Conservation (phyloP, 2,888 invertebrate genomes). For the Synanthedon myopaeformis region DNA sequence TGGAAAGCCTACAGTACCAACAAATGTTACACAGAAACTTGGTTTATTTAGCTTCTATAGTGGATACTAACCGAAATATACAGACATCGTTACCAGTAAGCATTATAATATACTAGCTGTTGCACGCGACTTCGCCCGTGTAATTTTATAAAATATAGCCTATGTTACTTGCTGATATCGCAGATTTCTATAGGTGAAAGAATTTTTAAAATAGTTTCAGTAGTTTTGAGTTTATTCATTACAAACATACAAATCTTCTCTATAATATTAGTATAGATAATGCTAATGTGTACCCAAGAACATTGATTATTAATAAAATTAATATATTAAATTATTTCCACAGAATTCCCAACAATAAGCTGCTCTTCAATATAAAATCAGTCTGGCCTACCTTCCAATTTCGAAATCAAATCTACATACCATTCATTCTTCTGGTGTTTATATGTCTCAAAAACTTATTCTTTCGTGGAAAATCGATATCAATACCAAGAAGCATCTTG, state of each 20-base stretch:
- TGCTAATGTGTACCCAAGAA: not conserved
- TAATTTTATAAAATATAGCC: too few species aligned
- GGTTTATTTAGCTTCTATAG: slow-evolving; percentile 94
- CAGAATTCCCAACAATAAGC: slow-evolving; percentile 71
- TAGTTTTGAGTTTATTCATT: too few species aligned
- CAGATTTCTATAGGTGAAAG: too few species aligned
- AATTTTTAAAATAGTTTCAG: too few species aligned
- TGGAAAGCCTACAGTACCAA: slow-evolving; percentile 95
- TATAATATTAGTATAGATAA: too few species aligned
- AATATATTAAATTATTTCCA: slow-evolving; percentile 29
- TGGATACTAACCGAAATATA: slow-evolving; percentile 96
- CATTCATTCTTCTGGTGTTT: slow-evolving; percentile 63
- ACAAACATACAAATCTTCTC: too few species aligned
- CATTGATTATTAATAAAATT: not conserved
- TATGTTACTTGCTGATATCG: too few species aligned
- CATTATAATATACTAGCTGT: slow-evolving; percentile 6
- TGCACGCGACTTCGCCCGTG: too few species aligned
- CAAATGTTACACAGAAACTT: slow-evolving; percentile 95
- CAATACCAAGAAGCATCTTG: slow-evolving; percentile 68
- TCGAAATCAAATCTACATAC: slow-evolving; percentile 49
- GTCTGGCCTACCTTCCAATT: slow-evolving; percentile 43
- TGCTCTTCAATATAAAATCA: slow-evolving; percentile 55
- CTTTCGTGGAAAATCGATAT: slow-evolving; percentile 76
- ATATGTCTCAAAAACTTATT: slow-evolving; percentile 72
- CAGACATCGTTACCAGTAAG: slow-evolving; percentile 89